These are phyloP conservation scores for Prunella strophiata DNA, from an alignment of 2,797 vertebrate species.

Conservation along the genomic window DNA sequence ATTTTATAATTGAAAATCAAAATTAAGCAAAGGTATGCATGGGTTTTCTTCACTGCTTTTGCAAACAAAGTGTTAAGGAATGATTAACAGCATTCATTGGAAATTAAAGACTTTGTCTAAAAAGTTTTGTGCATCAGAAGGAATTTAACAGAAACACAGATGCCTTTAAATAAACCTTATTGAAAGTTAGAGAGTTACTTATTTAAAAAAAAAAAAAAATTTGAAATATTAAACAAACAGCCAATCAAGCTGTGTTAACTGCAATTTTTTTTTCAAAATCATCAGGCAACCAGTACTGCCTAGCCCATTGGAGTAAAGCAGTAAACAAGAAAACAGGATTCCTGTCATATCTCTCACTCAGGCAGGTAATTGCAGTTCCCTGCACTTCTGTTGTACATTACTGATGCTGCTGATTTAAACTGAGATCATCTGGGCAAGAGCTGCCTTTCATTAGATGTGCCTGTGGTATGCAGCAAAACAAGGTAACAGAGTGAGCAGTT, in stretches of 20 bases:
- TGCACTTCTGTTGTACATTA: background rate
- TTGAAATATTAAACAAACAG: background rate
- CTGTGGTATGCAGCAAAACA: background rate
- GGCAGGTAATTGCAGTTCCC: background rate
- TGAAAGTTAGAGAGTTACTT: background rate
- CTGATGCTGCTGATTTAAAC: background rate
- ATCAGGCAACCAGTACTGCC: background rate
- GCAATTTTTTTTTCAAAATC: background rate
- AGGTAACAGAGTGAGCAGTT: background rate
- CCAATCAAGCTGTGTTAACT: fast-evolving
- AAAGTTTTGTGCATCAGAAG: background rate
- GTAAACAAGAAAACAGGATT: background rate
- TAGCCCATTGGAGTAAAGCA: background rate
- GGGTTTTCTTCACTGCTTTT: background rate
- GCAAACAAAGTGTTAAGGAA: background rate
- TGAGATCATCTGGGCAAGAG: background rate
- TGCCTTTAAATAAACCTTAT: background rate
- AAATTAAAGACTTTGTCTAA: background rate
- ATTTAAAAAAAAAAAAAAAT: background rate
- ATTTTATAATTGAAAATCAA: background rate
- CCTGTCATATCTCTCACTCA: background rate
- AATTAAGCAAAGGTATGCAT: background rate
- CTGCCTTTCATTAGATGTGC: background rate
- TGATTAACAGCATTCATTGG: background rate
- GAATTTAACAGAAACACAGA: background rate